phyloP scores from a whole-genome alignment of 2,797 vertebrate genomes.

The Menidia menidia region DNA sequence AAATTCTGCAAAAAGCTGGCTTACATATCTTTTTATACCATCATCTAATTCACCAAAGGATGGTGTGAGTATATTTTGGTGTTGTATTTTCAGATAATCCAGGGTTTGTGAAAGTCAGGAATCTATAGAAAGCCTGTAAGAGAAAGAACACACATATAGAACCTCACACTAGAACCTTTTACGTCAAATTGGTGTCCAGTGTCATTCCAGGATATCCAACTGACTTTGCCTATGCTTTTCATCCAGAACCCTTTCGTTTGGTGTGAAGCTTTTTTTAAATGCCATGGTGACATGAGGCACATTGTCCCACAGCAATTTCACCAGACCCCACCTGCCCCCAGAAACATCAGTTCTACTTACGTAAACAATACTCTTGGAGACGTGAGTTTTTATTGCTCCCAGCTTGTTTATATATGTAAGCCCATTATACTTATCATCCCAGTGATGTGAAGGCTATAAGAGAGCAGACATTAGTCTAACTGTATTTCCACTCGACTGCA shows the following conservation, averaged over 20 bases:
- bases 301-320: conserved; percentile 38
- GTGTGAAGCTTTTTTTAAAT: conserved; percentile 45
- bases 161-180: too few relatives aligned
- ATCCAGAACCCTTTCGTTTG: conserved; percentile 24
- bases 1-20: too few relatives aligned
- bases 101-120: too few relatives aligned
- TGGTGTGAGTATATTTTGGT: too few relatives aligned
- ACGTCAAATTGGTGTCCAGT: not conserved
- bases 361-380: conserved; percentile 28
- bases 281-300: conserved; percentile 18
- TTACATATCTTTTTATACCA: too few relatives aligned
- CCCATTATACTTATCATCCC: conserved; percentile 64
- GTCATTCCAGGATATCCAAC: not conserved
- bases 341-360: conserved; percentile 49
- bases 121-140: too few relatives aligned
- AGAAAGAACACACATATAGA: too few relatives aligned
- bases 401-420: conserved; percentile 68
- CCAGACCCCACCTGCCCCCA: conserved; percentile 22
- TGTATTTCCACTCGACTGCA: conserved; percentile 60
- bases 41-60: not conserved
- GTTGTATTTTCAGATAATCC: too few relatives aligned
- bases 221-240: conserved; percentile 9
- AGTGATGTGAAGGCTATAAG: conserved; percentile 42
- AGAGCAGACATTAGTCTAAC: conserved; percentile 52
- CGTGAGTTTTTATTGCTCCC: conserved; percentile 31